These are phyloP conservation scores for Prietella phreatophila DNA, from an alignment of 2,113 vertebrate species.

Conservation along the genomic window DNA sequence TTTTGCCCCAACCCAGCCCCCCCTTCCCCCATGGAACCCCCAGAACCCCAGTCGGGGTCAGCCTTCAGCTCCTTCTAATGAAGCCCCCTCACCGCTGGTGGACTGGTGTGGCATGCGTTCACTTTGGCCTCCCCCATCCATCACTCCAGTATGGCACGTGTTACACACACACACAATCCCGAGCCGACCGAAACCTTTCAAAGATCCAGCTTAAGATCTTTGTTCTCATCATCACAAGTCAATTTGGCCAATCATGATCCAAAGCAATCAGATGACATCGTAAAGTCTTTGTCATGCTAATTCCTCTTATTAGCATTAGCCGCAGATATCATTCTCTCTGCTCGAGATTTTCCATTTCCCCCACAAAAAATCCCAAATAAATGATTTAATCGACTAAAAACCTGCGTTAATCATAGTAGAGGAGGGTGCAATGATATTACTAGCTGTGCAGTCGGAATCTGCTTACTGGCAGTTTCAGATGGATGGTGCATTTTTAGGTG, in stretches of 20 bases:
- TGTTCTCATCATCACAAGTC: conserved; percentile 12
- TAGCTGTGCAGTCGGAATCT: background rate
- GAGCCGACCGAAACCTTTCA: conserved; percentile 4
- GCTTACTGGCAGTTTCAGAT: background rate
- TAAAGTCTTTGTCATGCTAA: conserved; percentile 30
- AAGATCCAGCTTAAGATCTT: conserved; percentile 38
- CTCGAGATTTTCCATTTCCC: background rate
- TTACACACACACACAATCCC: background rate
- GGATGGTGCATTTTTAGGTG: background rate
- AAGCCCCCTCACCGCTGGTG: conserved; percentile 65
- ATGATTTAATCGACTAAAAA: background rate
- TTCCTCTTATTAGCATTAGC: conserved; percentile 7
- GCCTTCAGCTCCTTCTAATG: conserved; percentile 73
- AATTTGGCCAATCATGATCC: background rate
- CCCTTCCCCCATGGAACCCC: conserved; percentile 33
- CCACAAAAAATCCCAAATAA: background rate
- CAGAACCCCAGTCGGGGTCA: conserved; percentile 64
- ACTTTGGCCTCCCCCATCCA: conserved; percentile 40
- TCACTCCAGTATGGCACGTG: conserved; percentile 24
- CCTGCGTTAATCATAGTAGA: background rate
- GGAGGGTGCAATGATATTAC: background rate
- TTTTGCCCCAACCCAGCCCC: conserved; percentile 30
- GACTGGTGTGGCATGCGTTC: conserved; percentile 55
- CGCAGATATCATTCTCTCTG: background rate
- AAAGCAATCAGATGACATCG: conserved; percentile 32